Evolutionary conservation across 1,140 invertebrate genomes (phyloP), one percentile per base, ranked within the genome.

Genomic region (Gonatopus flavifemur): DNA sequence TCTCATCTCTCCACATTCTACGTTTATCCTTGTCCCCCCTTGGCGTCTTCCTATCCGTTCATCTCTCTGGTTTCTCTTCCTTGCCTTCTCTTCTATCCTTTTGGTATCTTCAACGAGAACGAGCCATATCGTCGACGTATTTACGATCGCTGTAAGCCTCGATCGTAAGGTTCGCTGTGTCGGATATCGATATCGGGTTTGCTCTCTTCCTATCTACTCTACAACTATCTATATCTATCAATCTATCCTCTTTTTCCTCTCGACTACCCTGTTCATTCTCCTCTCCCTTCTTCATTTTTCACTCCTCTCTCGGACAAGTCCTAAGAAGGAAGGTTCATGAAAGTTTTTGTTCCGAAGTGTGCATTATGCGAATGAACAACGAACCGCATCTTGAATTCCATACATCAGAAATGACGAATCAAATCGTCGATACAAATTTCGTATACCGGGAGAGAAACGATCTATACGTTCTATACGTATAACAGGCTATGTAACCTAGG

Each of bases 61-160:
- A 53, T 49, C 51, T 13, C 33, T 21, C 40, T 35, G 6, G 12
- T 7, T 28, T 7, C 12, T 30, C 10, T 13, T 18, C 25, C 24
- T 20, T 3, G 28, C 33, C 45, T 52, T 37, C 52, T 53, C 38
- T 37, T 46, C 46, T 52, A 53, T 51, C 39, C 46, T 42, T 57
- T 57, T 44, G 50, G 48, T 61, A 58, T 49, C 59, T 52, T 52
- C 44, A 46, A 53, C 48, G 55, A 53, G 49, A 46, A 54, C 66
- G 52, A 55, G 62, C 50, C 62, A 56, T 70, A 69, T 64, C 68
- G 59, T 49, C 54, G 67, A 72, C 66, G 67, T 69, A 69, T 70
- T 71, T 70, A 71, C 66, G 66, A 67, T 64, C 67, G 52, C 57
- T 67, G 64, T 71, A 70, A 72, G 69, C 67, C 63, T 68, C 57